These are phyloP conservation scores for Pterostichus madidus DNA, from an alignment of 2,888 invertebrate species.

Conservation along the genomic window DNA sequence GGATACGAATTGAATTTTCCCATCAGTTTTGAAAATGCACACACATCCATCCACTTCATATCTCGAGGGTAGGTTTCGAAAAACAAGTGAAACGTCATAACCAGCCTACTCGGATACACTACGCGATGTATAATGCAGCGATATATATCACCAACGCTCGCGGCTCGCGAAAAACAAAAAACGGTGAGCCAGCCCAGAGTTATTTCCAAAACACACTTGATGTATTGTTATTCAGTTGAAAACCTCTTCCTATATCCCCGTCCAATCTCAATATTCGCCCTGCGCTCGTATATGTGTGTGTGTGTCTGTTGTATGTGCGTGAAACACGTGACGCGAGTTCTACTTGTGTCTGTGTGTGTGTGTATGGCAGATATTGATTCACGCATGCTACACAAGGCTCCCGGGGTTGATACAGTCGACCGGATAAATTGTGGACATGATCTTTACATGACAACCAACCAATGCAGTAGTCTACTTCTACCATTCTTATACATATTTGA, in stretches of 20 bases:
- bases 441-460: constrained; percentile 48
- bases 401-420: constrained; percentile 72
- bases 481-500: neutral
- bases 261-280: constrained; percentile 59
- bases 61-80: constrained; percentile 57
- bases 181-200: constrained; percentile 51
- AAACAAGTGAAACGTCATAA: constrained; percentile 62
- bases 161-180: constrained; percentile 56
- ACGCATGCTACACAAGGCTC: constrained; percentile 71
- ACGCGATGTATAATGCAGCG: constrained; percentile 57
- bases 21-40: constrained; percentile 38
- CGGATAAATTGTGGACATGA: constrained; percentile 68
- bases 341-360: constrained; percentile 65
- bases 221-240: constrained; percentile 66
- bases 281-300: neutral
- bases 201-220: constrained; percentile 66
- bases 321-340: constrained; percentile 31
- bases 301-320: constrained; percentile 23
- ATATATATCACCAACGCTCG: constrained; percentile 55
- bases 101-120: constrained; percentile 55
- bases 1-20: constrained; percentile 48
- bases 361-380: constrained; percentile 73
- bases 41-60: constrained; percentile 60
- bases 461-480: constrained; percentile 20
- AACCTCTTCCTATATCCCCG: constrained; percentile 60